Evolutionary conservation across 2,797 vertebrate genomes (phyloP).

Genomic region (Hydrophis major): DNA sequence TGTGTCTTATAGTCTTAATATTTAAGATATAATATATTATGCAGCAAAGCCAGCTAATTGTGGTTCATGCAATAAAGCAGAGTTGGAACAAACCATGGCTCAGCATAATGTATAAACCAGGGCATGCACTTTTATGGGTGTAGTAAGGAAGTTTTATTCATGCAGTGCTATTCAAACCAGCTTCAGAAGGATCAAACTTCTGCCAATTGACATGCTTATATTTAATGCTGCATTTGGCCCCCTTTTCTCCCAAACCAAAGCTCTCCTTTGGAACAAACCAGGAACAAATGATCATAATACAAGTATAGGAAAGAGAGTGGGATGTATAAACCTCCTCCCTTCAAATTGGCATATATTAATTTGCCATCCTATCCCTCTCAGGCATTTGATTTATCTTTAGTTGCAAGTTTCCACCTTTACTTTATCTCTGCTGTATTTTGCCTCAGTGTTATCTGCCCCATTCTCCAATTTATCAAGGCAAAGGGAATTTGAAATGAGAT

Average conservation of each 20-base stretch:
- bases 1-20: neutral
- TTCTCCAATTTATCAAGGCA: neutral
- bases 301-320: neutral
- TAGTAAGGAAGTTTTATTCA: neutral
- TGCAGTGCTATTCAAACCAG: neutral
- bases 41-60: neutral
- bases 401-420: neutral
- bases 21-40: neutral
- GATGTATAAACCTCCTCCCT: neutral
- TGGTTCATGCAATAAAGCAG: neutral
- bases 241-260: neutral
- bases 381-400: neutral
- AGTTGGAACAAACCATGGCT: neutral
- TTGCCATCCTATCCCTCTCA: neutral
- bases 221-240: neutral
- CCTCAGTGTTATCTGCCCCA: neutral
- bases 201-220: neutral
- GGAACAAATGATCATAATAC: neutral
- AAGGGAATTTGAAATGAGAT: neutral
- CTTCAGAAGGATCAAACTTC: neutral
- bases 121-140: neutral
- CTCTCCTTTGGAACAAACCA: neutral
- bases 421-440: slow-evolving; percentile 3
- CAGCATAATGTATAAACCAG: neutral
- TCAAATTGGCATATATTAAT: neutral